Base-by-base conservation (phyloP, 2,888 invertebrate genomes). In the Hypolimnas misippus region DNA sequence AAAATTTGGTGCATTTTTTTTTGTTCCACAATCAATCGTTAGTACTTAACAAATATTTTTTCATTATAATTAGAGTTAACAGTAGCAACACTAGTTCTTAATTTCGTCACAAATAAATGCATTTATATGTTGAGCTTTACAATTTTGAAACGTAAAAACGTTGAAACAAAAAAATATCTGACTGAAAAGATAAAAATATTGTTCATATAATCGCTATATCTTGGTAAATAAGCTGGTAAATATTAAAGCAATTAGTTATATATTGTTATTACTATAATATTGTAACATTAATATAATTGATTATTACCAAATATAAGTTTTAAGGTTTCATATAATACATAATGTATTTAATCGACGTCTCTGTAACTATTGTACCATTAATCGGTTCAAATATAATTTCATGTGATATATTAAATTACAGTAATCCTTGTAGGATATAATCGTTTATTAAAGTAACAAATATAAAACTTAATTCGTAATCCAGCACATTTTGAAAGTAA, bases 1-100 rank as follows among this genome's bases (percentile, higher is more conserved):
- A 51, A 29, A 49, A 49, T 33, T 58, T 42, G 52, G 58, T 58
- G 58, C 58, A 52, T 25, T 46, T 49, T 49, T 46, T 14, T 49
- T 49, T 14, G n/a, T 25, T 29, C 4, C 12, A 12, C 12, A 38
- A 42, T 17, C 49, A 49, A 25, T 2, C 29, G 14, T 49, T 29
- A 29, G 49, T 29, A 49, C 14, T 8, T 29, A 14, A 49, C 2
- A 29, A 25, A 49, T 14, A 25, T 19, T 44, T 8, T 19, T 19
- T 25, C 12, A 38, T 40, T 14, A 44, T n/a, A 31, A 17, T 44
- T 19, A 21, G 4, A 12, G 12, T 17, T 21, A 10, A n/a, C 21
- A 19, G 8, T 10, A 33, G 35, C 12, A n/a, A 38, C n/a, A n/a
- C 35, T 38, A 38, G 35, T 33, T 33, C 2, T 10, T 8, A 33